Evolutionary conservation across 2,797 vertebrate species (phyloP).

Genomic region (Acipenser ruthenus): DNA sequence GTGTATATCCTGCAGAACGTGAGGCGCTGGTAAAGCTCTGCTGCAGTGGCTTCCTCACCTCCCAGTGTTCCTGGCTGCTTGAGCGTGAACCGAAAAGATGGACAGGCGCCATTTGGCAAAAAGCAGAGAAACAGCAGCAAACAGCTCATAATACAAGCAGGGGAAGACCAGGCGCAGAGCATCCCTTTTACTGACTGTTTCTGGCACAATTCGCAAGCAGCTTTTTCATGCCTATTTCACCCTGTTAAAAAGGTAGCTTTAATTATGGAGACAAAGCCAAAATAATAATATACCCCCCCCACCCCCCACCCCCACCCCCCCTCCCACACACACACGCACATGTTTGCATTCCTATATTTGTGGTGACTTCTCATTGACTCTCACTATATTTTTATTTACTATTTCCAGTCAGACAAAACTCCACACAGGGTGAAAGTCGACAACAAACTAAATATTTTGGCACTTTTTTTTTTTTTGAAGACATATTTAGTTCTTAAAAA

Average conservation of each 20-base stretch:
- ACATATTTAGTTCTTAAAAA: no score
- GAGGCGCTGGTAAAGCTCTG: background rate
- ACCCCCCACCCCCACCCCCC: no score
- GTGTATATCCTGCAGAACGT: background rate
- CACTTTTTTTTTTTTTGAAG: no score
- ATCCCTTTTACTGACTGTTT: slow-evolving; percentile 15
- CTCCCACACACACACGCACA: no score
- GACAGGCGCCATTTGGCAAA: slow-evolving; percentile 65
- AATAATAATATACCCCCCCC: slow-evolving; percentile 30
- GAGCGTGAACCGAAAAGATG: slow-evolving; percentile 57
- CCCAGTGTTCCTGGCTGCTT: slow-evolving; percentile 42
- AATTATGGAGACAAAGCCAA: slow-evolving; percentile 26
- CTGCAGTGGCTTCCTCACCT: slow-evolving; percentile 47
- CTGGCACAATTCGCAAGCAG: slow-evolving; percentile 32
- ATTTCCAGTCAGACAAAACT: no score
- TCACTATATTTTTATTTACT: no score
- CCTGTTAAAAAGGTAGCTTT: slow-evolving; percentile 30
- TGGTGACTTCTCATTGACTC: no score
- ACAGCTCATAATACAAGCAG: slow-evolving; percentile 57
- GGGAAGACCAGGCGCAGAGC: slow-evolving; percentile 44
- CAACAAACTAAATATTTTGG: no score
- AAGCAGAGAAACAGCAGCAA: slow-evolving; percentile 46
- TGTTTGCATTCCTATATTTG: no score
- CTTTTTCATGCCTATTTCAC: slow-evolving; percentile 27
- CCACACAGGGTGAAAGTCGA: no score